Base-by-base conservation (phyloP, 1,140 invertebrate genomes). In the Oedothorax gibbosus region DNA sequence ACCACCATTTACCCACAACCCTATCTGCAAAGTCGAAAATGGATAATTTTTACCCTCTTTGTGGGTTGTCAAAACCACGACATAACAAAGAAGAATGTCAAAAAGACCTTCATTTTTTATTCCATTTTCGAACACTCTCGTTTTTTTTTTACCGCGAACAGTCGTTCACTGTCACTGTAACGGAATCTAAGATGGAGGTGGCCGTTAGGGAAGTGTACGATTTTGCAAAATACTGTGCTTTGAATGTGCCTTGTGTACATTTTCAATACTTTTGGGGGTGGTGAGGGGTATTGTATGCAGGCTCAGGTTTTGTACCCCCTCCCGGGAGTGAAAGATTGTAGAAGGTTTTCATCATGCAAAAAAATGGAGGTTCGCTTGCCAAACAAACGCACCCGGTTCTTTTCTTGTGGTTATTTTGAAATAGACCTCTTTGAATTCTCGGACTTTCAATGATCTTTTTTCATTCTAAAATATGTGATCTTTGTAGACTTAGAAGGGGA, bases 81-180 rank as follows among this genome's bases (percentile, higher is more conserved):
- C 35, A 35, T 35, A 35, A 35, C 35, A 35, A 35, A 35, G 35
- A 35, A 35, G 35, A 35, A 35, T 35, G 35, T 35, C 49, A 71
- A 79, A 65, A 79, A 79, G 62, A 71, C 14, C 35, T 49, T 79
- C 77, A 79, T 79, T 79, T 79, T 79, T 79, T 79, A 79, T 79
- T 79, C 77, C 77, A 79, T 68, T 79, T 79, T 66, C 77, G 51
- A 65, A 62, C 64, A 79, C 68, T 79, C 62, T 68, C 66, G 50
- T 56, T 50, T 51, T 65, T 68, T 79, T 79, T 77, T 68, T 56
- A 65, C 18, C 11, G 64, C 77, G 68, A 65, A 79, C 66, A 51
- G 77, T 79, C 77, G 77, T 68, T 79, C 64, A 68, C 62, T 57
- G 77, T 79, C 62, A 21, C 77, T 68, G 64, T 79, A 79, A 79